Conservation (phyloP, 2,113 vertebrate genomes). For the Grallaria varia region DNA sequence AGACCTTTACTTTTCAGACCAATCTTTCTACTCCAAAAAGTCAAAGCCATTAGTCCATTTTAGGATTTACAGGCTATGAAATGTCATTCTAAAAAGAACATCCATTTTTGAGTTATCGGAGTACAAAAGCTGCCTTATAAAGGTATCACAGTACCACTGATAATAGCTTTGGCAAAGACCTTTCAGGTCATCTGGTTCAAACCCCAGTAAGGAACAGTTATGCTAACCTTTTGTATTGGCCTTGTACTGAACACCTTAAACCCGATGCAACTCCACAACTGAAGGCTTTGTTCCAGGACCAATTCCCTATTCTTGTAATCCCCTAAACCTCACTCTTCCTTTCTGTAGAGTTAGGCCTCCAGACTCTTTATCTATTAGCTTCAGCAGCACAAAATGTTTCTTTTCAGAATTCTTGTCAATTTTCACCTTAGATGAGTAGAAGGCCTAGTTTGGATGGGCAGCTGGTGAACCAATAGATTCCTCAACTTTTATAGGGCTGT, state of each 20-base stretch:
- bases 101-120: slow-evolving; percentile 44
- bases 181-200: slow-evolving; percentile 36
- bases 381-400: background rate
- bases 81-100: slow-evolving; percentile 67
- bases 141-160: slow-evolving; percentile 35
- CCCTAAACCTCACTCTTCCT: background rate
- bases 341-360: background rate
- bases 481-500: background rate
- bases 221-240: background rate
- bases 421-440: background rate
- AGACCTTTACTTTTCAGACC: slow-evolving; percentile 62
- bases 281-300: background rate
- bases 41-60: slow-evolving; percentile 66
- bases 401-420: background rate
- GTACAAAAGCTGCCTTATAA: slow-evolving; percentile 45
- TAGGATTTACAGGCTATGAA: slow-evolving; percentile 51
- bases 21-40: slow-evolving; percentile 49
- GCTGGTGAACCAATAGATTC: background rate
- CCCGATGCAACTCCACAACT: background rate
- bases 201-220: background rate
- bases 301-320: background rate
- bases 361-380: background rate
- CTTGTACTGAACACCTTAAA: slow-evolving; percentile 24
- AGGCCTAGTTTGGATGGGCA: background rate
- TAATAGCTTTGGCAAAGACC: slow-evolving; percentile 48